Base-by-base conservation (phyloP, 1,140 invertebrate species). In the Drosophila ficusphila region DNA sequence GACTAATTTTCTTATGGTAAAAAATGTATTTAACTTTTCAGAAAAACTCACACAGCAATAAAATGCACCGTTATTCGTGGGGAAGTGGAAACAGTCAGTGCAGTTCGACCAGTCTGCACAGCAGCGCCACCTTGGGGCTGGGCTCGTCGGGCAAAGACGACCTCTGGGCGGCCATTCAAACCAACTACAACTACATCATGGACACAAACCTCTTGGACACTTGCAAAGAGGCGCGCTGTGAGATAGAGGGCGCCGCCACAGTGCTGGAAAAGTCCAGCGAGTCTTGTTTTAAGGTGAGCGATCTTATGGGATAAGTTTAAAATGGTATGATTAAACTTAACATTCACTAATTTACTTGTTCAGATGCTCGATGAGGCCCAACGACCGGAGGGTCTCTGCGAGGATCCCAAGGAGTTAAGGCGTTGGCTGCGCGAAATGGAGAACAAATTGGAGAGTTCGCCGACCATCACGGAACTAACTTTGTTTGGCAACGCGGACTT, bases 111-210 rank as follows among this genome's bases (percentile, higher is more conserved):
- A 93, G 91, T 61, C 57, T 89, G 90, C 93, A 82, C 92, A 93
- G 71, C 92, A 93, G 76, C 92, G 93, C 92, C 47, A 91, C 88
- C 12, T 52, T 90, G 21, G 90, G 89, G 0, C 47, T 91, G 8
- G 76, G 91, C 4, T 75, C 77, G 16, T 89, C 91, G 27, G 92
- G 92, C 67, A 94, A 94, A 92, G 95, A 97, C 92, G 97, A 97
- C 88, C 96, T 98, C 79, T 98, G 97, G 96, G 96, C 96, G 69
- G 95, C 96, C 38, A 94, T 98, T 79, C 95, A 96, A 79, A 95
- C 96, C 19, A 96, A 96, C 92, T 98, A 98, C 92, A 95, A 97
- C 91, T 98, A 97, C 91, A 96, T 98, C 83, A 98, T 98, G 97
- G 96, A 97, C 92, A 97, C 96, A 90, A 96, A 97, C 89, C 95